Percentiles rank a stretch among this genome's conserved stretches.
Evolutionary conservation across 2,113 vertebrate genomes (phyloP).

Genomic region (Carassius gibelio): DNA sequence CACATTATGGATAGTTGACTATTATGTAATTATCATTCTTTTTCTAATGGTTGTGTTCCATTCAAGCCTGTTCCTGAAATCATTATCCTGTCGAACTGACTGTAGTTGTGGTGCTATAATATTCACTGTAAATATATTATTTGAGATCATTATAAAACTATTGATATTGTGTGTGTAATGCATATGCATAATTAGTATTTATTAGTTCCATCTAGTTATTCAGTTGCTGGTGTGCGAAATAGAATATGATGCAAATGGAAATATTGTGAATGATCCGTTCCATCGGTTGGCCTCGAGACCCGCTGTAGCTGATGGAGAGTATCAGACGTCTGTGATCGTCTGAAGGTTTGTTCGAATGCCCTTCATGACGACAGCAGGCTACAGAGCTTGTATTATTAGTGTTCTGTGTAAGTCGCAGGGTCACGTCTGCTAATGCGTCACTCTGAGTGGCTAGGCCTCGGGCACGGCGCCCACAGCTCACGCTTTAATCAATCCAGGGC

Average conservation of each 20-base stretch:
- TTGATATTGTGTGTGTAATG: neutral
- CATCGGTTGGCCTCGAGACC: neutral
- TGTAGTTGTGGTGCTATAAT: neutral
- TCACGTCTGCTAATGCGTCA: constrained; percentile 19
- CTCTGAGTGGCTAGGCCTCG: neutral
- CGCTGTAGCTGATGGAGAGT: neutral
- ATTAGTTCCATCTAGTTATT: neutral
- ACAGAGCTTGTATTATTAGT: neutral
- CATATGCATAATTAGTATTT: neutral
- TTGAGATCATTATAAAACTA: no score
- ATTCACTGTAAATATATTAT: no score
- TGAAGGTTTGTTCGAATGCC: neutral
- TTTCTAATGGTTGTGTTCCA: neutral
- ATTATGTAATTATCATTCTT: neutral
- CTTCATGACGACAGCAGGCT: neutral
- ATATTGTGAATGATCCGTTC: neutral
- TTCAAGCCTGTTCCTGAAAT: neutral
- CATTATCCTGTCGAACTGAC: neutral
- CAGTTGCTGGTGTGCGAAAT: neutral
- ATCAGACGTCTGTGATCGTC: neutral
- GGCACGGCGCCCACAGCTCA: neutral
- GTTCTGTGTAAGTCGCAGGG: neutral
- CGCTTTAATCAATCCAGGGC: neutral
- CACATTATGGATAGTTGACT: neutral
- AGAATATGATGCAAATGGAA: neutral